Conservation (phyloP, 2,888 invertebrate genomes). For the Electrophaes corylata region DNA sequence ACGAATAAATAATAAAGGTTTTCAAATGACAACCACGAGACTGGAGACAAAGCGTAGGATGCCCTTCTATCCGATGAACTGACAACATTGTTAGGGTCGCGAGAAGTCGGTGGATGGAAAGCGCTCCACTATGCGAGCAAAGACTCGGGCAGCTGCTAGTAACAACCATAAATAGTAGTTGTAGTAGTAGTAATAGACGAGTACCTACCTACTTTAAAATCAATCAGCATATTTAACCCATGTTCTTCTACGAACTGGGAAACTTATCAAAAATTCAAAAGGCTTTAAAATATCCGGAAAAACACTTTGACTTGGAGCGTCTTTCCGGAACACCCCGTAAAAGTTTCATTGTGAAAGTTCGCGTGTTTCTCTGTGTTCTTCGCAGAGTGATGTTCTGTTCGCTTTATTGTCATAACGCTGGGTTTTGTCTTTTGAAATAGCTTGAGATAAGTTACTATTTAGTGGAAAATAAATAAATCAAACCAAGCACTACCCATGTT, state of each 20-base stretch:
- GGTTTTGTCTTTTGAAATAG: conserved; percentile 22
- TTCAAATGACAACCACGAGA: too few relatives aligned
- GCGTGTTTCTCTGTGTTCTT: conserved; percentile 51
- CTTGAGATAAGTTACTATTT: background rate
- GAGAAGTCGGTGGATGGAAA: too few relatives aligned
- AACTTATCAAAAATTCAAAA: conserved; percentile 38
- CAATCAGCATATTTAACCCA: background rate
- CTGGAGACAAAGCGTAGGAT: too few relatives aligned
- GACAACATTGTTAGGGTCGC: too few relatives aligned
- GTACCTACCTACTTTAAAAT: background rate
- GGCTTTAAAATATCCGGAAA: conserved; percentile 43
- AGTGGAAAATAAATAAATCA: too few relatives aligned
- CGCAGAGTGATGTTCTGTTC: conserved; percentile 20
- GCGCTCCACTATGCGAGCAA: too few relatives aligned
- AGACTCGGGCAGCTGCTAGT: too few relatives aligned
- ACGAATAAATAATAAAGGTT: too few relatives aligned
- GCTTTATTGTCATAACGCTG: conserved; percentile 37
- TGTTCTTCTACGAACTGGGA: conserved; percentile 19
- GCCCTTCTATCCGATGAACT: too few relatives aligned
- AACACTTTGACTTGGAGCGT: conserved; percentile 46
- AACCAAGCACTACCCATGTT: too few relatives aligned
- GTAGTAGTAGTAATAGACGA: too few relatives aligned
- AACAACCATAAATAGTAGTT: too few relatives aligned
- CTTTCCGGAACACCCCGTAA: conserved; percentile 59
- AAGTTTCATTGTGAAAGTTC: conserved; percentile 70